A percentile compares a stretch with the other conserved stretches of the same genome.
phyloP scores from a whole-genome alignment of 1,140 invertebrate genomes.

The Goniozus legneri region DNA sequence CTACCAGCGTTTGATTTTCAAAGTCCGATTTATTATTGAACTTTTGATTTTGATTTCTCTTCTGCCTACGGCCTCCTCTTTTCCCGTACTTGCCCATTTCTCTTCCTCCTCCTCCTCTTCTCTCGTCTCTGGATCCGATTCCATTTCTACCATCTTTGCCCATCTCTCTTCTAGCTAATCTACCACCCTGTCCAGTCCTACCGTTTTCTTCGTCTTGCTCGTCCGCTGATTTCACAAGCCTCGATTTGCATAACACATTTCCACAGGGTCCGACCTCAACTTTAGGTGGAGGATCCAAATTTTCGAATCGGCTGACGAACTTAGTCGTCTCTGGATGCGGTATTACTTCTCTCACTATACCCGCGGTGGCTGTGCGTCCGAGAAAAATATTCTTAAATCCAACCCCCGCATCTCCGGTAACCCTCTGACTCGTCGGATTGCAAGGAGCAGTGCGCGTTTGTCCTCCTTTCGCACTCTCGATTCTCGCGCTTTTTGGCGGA shows the following conservation, averaged over 20 bases:
- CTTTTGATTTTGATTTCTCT: slow-evolving; percentile 3
- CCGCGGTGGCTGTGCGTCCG: background rate
- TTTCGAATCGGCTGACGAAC: too few relatives aligned
- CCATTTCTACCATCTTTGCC: background rate
- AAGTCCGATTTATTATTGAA: background rate
- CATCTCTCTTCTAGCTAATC: slow-evolving; percentile 4
- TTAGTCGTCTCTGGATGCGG: too few relatives aligned
- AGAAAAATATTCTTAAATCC: background rate
- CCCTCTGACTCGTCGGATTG: slow-evolving; percentile 4
- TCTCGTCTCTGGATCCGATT: background rate
- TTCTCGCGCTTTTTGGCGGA: background rate
- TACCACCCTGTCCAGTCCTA: slow-evolving; percentile 9
- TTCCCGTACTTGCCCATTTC: too few relatives aligned
- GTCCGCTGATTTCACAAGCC: background rate
- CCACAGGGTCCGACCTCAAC: too few relatives aligned
- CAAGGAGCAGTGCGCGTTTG: slow-evolving; percentile 24
- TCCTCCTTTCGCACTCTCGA: background rate
- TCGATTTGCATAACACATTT: background rate
- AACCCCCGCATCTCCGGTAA: background rate
- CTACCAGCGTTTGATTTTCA: slow-evolving; percentile 3
- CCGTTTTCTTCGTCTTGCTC: slow-evolving; percentile 3
- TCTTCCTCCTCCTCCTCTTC: background rate
- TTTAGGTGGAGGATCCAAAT: background rate
- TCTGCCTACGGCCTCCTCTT: slow-evolving; percentile 1
- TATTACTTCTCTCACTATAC: background rate